Conservation (phyloP, 1,140 invertebrate genomes). For the Aphaenogaster rudis region DNA sequence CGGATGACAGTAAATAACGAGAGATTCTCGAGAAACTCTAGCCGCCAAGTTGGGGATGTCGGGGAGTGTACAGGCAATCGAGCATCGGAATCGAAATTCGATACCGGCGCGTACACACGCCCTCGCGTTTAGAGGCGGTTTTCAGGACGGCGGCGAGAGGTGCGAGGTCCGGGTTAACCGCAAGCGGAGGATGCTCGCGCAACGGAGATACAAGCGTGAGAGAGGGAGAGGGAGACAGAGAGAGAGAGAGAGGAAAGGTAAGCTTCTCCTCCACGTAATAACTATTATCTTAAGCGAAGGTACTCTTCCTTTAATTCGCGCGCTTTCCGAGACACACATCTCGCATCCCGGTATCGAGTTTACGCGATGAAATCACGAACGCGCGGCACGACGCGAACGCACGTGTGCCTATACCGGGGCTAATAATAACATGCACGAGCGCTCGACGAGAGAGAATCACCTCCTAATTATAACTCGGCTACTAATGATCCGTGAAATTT, state of each 20-base stretch:
- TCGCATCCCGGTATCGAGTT: slow-evolving; percentile 27
- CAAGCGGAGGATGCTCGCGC: slow-evolving; percentile 54
- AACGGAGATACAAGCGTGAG: slow-evolving; percentile 33
- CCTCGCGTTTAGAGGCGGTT: slow-evolving; percentile 71
- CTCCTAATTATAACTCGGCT: slow-evolving; percentile 66
- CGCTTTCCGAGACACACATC: slow-evolving; percentile 54
- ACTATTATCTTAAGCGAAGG: slow-evolving; percentile 55
- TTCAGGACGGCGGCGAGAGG: slow-evolving; percentile 67
- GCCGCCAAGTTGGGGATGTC: slow-evolving; percentile 67
- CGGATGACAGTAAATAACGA: slow-evolving; percentile 83
- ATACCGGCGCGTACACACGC: slow-evolving; percentile 73
- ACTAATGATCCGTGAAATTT: slow-evolving; percentile 65
- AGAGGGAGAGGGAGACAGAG: slow-evolving; percentile 54
- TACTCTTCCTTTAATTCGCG: slow-evolving; percentile 61
- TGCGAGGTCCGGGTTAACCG: slow-evolving; percentile 62
- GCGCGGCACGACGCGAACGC: slow-evolving; percentile 37
- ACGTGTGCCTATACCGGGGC: slow-evolving; percentile 55
- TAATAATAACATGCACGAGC: slow-evolving; percentile 68
- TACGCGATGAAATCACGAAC: slow-evolving; percentile 53
- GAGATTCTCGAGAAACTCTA: slow-evolving; percentile 79
- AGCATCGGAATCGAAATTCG: slow-evolving; percentile 81
- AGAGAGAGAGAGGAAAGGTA: slow-evolving; percentile 62
- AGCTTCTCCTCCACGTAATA: slow-evolving; percentile 47
- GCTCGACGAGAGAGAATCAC: slow-evolving; percentile 48
- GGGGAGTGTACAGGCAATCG: slow-evolving; percentile 71